phyloP scores from a whole-genome alignment of 2,888 invertebrate genomes.

The Spilosoma lubricipeda region DNA sequence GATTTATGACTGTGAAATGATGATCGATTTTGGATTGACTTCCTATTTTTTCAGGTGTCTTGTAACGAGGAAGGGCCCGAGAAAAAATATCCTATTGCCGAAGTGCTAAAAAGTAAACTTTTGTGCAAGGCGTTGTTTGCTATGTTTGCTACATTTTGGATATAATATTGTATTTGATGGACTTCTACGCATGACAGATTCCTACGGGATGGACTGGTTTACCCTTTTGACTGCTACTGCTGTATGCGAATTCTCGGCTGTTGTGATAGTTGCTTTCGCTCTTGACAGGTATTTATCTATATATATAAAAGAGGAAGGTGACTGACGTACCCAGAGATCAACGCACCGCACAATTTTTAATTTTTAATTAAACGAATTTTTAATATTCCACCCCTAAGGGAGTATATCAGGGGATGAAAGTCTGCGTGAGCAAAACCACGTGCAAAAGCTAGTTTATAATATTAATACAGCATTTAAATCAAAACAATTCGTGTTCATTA shows the following conservation, averaged over 20 bases:
- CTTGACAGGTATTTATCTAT: constrained; percentile 19
- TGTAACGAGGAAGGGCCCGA: background rate
- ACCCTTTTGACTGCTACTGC: constrained; percentile 67
- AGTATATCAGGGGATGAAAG: too few species aligned
- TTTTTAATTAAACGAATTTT: too few species aligned
- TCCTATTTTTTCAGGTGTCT: constrained; percentile 3
- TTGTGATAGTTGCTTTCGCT: constrained; percentile 28
- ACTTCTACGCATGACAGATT: constrained; percentile 68
- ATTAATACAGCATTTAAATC: too few species aligned
- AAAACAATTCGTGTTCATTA: too few species aligned
- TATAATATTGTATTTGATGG: constrained; percentile 63
- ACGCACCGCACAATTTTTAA: too few species aligned
- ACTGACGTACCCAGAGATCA: too few species aligned
- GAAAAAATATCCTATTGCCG: background rate
- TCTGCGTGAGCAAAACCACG: too few species aligned
- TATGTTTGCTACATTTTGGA: constrained; percentile 54
- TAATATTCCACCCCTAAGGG: too few species aligned
- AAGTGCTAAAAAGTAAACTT: background rate
- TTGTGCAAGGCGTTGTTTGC: background rate
- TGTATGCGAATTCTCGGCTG: constrained; percentile 63
- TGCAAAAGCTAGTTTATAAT: too few species aligned
- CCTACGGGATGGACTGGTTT: constrained; percentile 69
- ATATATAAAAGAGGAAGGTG: too few species aligned
- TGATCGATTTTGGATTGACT: background rate
- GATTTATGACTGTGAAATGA: too few species aligned